phyloP scores from a whole-genome alignment of 2,113 vertebrate genomes.

The Sigmodon hispidus region DNA sequence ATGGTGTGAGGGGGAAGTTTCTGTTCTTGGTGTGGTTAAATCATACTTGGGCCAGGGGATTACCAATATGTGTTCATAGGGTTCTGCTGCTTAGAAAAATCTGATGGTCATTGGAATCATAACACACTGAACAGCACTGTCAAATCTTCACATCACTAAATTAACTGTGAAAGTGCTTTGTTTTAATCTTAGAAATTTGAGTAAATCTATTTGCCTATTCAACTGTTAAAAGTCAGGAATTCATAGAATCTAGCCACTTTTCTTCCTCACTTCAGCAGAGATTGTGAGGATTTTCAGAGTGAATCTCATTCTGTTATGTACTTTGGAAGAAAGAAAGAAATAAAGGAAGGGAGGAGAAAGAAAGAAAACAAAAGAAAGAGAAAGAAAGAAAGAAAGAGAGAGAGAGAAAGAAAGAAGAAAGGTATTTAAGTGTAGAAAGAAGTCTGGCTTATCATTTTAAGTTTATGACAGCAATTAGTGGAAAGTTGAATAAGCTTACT shows the following conservation, averaged over 20 bases:
- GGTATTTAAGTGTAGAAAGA: constrained; percentile 28
- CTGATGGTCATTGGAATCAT: not conserved
- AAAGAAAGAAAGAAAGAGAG: constrained; percentile 6
- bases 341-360: no score
- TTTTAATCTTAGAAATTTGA: constrained; percentile 48
- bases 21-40: not conserved
- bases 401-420: constrained; percentile 19
- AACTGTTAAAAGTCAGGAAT: not conserved
- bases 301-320: not conserved
- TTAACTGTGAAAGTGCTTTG: not conserved
- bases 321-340: constrained; percentile 35
- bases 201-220: not conserved
- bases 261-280: not conserved
- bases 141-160: not conserved
- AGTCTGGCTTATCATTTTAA: constrained; percentile 66
- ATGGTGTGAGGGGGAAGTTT: not conserved
- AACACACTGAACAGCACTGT: not conserved
- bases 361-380: not conserved
- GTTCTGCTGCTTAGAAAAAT: not conserved
- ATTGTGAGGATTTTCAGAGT: not conserved
- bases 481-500: constrained; percentile 64
- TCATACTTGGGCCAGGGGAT: not conserved
- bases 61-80: not conserved
- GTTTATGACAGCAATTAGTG: not conserved
- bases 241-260: not conserved